These are phyloP conservation scores for Lucilia sericata DNA, from an alignment of 1,140 invertebrate species.

Conservation along the genomic window DNA sequence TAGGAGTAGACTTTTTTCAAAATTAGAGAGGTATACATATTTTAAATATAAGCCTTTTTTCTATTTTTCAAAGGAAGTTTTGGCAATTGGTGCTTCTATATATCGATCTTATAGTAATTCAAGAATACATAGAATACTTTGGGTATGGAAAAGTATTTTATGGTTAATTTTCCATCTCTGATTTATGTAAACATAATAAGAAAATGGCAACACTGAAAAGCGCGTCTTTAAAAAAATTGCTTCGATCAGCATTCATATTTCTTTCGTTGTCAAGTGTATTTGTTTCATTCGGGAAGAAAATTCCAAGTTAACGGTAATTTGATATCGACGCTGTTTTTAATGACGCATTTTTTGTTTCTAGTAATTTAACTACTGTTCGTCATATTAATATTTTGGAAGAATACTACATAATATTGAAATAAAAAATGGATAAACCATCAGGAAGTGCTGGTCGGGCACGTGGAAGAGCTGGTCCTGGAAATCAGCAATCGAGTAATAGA, in stretches of 20 bases:
- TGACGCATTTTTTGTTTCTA: not conserved
- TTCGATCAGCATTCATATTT: not conserved
- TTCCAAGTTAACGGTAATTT: not conserved
- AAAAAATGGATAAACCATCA: slow-evolving; percentile 26
- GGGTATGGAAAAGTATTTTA: too few species aligned
- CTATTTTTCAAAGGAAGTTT: too few species aligned
- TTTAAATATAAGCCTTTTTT: too few species aligned
- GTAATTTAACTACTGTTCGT: not conserved
- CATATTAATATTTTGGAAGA: not conserved
- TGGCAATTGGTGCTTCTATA: too few species aligned
- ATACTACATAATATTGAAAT: not conserved
- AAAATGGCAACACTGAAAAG: not conserved
- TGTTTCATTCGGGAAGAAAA: too few species aligned
- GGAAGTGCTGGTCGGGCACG: slow-evolving; percentile 11
- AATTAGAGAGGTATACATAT: too few species aligned
- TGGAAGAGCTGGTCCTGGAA: not conserved
- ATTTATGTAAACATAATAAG: too few species aligned
- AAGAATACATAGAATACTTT: too few species aligned
- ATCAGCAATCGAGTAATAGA: not conserved
- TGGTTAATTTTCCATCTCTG: too few species aligned
- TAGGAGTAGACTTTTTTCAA: too few species aligned
- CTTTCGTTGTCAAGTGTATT: not conserved
- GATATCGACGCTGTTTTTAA: not conserved
- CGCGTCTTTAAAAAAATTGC: not conserved
- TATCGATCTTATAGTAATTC: too few species aligned